Base-by-base conservation (phyloP, 2,888 invertebrate species). In the Therioaphis trifolii region DNA sequence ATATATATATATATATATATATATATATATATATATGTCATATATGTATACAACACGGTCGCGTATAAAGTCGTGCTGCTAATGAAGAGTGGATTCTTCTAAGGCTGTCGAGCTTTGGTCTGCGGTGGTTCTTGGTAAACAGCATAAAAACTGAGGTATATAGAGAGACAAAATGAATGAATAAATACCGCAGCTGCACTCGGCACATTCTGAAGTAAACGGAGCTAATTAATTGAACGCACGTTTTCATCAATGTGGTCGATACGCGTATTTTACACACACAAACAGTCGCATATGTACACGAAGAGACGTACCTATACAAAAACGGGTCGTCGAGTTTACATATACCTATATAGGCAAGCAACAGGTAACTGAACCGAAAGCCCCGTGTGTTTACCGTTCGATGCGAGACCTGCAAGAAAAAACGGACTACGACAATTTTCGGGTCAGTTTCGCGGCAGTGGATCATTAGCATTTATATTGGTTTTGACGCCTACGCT, bases 41-140 rank as follows among this genome's bases (percentile, higher is more conserved):
- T n/a, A n/a, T n/a, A n/a, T n/a, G n/a, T 29, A 18, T 9, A 4
- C 3, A n/a, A 24, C 43, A 4, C 27, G 43, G 58, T 43, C 40
- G 46, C 49, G 77, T 46, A 15, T 46, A 29, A 27, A n/a, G 18
- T 12, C 11, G 58, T 14, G 29, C 77, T 52, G 46, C 46, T 77
- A 66, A 77, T 35, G 77, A 77, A 49, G 21, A 18, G 35, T 66
- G 66, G 66, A 77, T 77, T 77, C 77, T 77, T 77, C 21, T 15
- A 66, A 63, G 66, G 77, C 29, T 66, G 77, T 77, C 77, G 46
- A 76, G 76, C 76, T 63, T 63, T 58, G 61, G 76, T 63, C 4
- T 0, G 49, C 63, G 21, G 21, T 21, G 66, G 15, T 77, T 77
- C 77, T 52, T 66, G 49, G 66, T 61, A 76, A 21, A 40, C 40